Evolutionary conservation across 2,888 invertebrate species (phyloP).

Genomic region (Isotomurus palustris): DNA sequence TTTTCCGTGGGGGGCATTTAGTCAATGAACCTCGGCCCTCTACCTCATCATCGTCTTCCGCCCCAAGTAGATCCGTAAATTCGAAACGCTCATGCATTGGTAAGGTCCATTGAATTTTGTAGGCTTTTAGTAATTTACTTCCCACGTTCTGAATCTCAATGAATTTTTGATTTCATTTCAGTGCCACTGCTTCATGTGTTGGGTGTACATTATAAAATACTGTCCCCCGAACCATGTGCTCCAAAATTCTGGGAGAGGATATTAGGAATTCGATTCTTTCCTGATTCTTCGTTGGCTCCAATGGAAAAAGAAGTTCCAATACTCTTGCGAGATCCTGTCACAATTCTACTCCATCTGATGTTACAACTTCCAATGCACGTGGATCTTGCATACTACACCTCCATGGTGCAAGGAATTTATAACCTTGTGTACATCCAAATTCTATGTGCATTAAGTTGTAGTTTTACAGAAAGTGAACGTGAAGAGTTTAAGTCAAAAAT

Average conservation of each 20-base stretch:
- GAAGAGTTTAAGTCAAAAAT: conserved; percentile 48
- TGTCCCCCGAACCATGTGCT: conserved; percentile 44
- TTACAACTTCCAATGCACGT: conserved; percentile 78
- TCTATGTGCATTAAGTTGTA: conserved; percentile 70
- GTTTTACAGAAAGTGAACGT: conserved; percentile 62
- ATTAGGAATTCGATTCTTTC: conserved; percentile 43
- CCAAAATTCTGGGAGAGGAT: conserved; percentile 46
- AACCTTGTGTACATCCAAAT: conserved; percentile 86
- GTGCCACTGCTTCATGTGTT: conserved; percentile 84
- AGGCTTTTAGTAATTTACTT: background rate
- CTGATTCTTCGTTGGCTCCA: conserved; percentile 47
- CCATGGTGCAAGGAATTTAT: conserved; percentile 80
- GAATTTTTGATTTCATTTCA: conserved; percentile 1
- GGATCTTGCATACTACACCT: conserved; percentile 82
- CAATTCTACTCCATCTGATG: conserved; percentile 80
- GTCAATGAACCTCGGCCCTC: conserved; percentile 49
- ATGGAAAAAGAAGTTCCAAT: conserved; percentile 67
- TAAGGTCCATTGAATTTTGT: conserved; percentile 48
- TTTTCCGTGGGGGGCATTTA: conserved; percentile 80
- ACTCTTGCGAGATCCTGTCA: conserved; percentile 77
- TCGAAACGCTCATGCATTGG: conserved; percentile 71
- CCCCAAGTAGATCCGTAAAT: conserved; percentile 55
- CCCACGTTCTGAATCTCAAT: conserved; percentile 4
- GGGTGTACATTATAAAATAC: conserved; percentile 61
- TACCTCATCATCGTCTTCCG: conserved; percentile 47